Conservation (phyloP, 1,140 invertebrate species). For the Diabrotica undecimpunctata region DNA sequence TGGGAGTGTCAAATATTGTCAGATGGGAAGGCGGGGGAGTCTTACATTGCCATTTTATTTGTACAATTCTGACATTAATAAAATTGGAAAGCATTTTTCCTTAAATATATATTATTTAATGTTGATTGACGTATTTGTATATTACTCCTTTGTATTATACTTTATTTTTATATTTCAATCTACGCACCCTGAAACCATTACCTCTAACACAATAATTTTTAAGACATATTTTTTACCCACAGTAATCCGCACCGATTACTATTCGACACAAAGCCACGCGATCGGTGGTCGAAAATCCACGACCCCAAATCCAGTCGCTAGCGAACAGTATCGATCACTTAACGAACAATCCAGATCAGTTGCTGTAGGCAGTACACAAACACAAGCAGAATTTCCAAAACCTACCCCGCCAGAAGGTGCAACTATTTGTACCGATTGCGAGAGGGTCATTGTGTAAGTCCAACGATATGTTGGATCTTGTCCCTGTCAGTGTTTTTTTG, state of each 20-base stretch:
- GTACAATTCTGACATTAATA: too few species aligned
- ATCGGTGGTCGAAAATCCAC: conserved; percentile 55
- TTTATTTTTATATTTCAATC: not conserved
- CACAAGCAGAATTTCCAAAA: conserved; percentile 18
- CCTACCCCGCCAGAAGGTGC: conserved; percentile 45
- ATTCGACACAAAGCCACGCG: conserved; percentile 59
- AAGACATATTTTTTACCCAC: conserved; percentile 15
- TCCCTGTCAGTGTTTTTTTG: not conserved
- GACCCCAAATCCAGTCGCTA: conserved; percentile 43
- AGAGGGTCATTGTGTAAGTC: conserved; percentile 74
- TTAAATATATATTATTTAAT: too few species aligned
- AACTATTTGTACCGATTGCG: conserved; percentile 69
- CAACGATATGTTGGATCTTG: conserved; percentile 44
- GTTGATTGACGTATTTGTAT: too few species aligned
- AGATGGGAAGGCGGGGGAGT: too few species aligned
- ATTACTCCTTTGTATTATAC: too few species aligned
- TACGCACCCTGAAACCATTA: not conserved
- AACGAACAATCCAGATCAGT: conserved; percentile 32
- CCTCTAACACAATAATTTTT: not conserved
- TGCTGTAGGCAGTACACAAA: conserved; percentile 26
- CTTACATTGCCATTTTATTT: too few species aligned
- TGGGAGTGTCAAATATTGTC: too few species aligned
- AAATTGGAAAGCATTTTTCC: too few species aligned
- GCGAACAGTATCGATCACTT: conserved; percentile 19
- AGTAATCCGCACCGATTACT: conserved; percentile 55